Conservation (phyloP, 2,797 vertebrate species). For the Lepus townsendii region DNA sequence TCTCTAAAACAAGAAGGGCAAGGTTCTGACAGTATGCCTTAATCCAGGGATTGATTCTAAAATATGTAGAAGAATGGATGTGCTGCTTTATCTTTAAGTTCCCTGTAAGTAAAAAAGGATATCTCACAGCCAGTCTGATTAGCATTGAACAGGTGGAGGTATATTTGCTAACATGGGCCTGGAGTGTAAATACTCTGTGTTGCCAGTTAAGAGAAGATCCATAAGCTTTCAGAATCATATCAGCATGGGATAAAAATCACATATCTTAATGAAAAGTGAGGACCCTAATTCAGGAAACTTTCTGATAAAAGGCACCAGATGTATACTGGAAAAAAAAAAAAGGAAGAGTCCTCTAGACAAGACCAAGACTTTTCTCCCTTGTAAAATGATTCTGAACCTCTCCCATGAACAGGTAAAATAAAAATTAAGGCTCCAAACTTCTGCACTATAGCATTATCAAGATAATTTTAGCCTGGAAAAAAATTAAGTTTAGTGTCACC, state of each 20-base stretch:
- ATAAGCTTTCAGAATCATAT: neutral
- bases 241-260: neutral
- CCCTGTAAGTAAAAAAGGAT: conserved; percentile 43
- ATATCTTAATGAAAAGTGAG: conserved; percentile 11
- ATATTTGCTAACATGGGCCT: conserved; percentile 11
- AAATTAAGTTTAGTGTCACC: conserved; percentile 66
- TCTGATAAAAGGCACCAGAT: neutral
- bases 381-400: neutral
- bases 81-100: neutral
- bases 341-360: neutral
- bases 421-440: neutral
- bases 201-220: conserved; percentile 32
- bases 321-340: neutral
- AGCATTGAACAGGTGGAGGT: conserved; percentile 59
- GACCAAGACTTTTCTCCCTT: neutral
- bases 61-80: neutral
- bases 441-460: conserved; percentile 22
- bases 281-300: conserved; percentile 5
- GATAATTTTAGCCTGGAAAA: conserved; percentile 67
- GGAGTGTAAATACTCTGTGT: neutral
- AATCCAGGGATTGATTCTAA: conserved; percentile 27
- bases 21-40: neutral
- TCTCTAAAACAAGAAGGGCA: neutral
- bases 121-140: conserved; percentile 54
- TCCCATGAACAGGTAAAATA: neutral